Base-by-base conservation (phyloP, 2,888 invertebrate genomes). In the Tenthredo notha region DNA sequence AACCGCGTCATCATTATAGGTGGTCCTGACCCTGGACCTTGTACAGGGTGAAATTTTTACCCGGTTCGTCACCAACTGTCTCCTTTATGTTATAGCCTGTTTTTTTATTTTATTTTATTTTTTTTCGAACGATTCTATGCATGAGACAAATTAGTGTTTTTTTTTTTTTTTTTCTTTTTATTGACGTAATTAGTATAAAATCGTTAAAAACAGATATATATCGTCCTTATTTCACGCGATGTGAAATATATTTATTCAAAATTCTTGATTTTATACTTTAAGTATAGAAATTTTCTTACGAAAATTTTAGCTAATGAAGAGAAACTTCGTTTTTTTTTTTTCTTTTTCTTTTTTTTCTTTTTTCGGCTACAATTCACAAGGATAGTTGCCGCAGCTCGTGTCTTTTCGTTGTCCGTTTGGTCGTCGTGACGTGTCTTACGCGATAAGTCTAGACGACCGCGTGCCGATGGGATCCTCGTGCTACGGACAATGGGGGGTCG, bases 21-120 rank as follows among this genome's bases (percentile, higher is more conserved):
- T 77, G 77, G 77, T 77, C 54, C 47, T 77, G 77, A 77, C 77
- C 54, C n/a, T 33, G 50, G 77, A 40, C 21, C 70, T 7, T 43
- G 43, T 12, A 7, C 12, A 50, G 77, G 77, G 7, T 54, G 54
- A 54, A 15, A 77, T 77, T 77, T 50, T 77, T 77, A 54, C 50
- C 33, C 50, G 9, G 54, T 77, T 77, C 50, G 77, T 77, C 77
- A 77, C 54, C 77, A 29, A 75, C 65, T 29, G 29, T 50, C 50
- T 50, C 18, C 5, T 43, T 43, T 10, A 43, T 2, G 10, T 43
- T 43, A 43, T 10, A 40, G 40, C 9, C 40, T 43, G 40, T 7
- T 40, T 40, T 40, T 37, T 37, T 29, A 2, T 29, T 2, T 29
- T n/a, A n/a, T n/a, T n/a, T 33, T 2, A 33, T 33, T 4, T 33